Percentiles rank a stretch among this genome's conserved stretches.
Evolutionary conservation across 1,140 invertebrate genomes (phyloP).

Genomic region (Neodiprion pinetum): DNA sequence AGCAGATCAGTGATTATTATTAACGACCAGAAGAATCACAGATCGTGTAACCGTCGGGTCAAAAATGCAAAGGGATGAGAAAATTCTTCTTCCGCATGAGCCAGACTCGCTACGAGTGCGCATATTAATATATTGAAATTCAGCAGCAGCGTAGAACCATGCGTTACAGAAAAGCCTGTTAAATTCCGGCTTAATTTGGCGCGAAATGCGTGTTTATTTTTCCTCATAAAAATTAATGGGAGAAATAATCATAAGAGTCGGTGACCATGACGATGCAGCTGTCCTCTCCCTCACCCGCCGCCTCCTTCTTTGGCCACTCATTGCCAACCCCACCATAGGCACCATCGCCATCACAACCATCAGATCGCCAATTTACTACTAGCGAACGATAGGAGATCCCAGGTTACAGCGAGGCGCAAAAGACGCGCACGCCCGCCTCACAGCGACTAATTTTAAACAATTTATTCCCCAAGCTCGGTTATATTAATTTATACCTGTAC

Average conservation of each 20-base stretch:
- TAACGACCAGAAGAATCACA: too few species aligned
- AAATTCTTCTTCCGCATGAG: too few species aligned
- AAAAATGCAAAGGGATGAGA: too few species aligned
- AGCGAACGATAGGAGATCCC: background rate
- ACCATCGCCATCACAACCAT: slow-evolving; percentile 5
- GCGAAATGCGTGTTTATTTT: slow-evolving; percentile 10
- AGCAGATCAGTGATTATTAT: too few species aligned
- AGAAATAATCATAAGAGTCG: slow-evolving; percentile 16
- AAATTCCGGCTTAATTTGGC: slow-evolving; percentile 16
- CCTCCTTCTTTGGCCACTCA: slow-evolving; percentile 15
- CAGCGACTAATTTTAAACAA: slow-evolving; percentile 47
- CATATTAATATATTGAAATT: too few species aligned
- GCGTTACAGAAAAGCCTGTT: background rate
- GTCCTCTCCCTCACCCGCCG: slow-evolving; percentile 27
- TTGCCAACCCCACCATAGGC: slow-evolving; percentile 6
- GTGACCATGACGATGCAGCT: slow-evolving; percentile 30
- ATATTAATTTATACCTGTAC: slow-evolving; percentile 51
- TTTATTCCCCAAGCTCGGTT: slow-evolving; percentile 37
- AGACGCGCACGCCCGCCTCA: slow-evolving; percentile 5
- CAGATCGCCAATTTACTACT: background rate
- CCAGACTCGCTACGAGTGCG: too few species aligned
- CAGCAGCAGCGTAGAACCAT: too few species aligned
- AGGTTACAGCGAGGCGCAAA: background rate
- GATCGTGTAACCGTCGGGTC: too few species aligned
- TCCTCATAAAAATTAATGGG: slow-evolving; percentile 10